Conservation (phyloP, 2,888 invertebrate genomes). For the Alloscopus bannaensis region DNA sequence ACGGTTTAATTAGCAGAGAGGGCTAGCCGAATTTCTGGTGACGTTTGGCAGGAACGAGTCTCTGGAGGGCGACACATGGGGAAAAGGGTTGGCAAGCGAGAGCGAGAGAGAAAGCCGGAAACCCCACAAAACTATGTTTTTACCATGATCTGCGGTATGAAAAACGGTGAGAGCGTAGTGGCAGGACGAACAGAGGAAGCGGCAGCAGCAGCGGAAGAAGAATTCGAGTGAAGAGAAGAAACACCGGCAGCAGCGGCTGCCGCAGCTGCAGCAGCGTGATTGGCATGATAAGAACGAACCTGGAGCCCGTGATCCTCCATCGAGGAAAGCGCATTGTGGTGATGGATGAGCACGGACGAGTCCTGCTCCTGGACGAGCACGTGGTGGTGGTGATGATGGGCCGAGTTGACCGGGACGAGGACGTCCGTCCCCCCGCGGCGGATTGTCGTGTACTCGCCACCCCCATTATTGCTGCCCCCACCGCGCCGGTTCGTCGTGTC, state of each 20-base stretch:
- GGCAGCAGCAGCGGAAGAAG: conserved; percentile 30
- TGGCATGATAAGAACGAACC: conserved; percentile 62
- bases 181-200: conserved; percentile 53
- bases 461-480: conserved; percentile 24
- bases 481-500: conserved; percentile 37
- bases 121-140: conserved; percentile 10
- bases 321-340: conserved; percentile 86
- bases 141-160: conserved; percentile 71
- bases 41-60: conserved; percentile 1
- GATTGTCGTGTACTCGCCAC: conserved; percentile 73
- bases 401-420: conserved; percentile 77
- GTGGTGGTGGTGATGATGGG: conserved; percentile 75
- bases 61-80: background rate
- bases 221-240: conserved; percentile 56
- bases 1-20: no score
- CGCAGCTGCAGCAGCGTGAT: conserved; percentile 44
- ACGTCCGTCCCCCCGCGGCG: conserved; percentile 78
- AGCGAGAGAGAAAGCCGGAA: background rate
- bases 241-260: conserved; percentile 50
- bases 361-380: conserved; percentile 80
- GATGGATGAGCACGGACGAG: conserved; percentile 77
- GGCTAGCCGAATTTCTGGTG: background rate
- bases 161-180: conserved; percentile 70
- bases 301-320: conserved; percentile 78
- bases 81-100: conserved; percentile 8